phyloP scores from a whole-genome alignment of 2,888 invertebrate species.

The Callyntrura sp. region DNA sequence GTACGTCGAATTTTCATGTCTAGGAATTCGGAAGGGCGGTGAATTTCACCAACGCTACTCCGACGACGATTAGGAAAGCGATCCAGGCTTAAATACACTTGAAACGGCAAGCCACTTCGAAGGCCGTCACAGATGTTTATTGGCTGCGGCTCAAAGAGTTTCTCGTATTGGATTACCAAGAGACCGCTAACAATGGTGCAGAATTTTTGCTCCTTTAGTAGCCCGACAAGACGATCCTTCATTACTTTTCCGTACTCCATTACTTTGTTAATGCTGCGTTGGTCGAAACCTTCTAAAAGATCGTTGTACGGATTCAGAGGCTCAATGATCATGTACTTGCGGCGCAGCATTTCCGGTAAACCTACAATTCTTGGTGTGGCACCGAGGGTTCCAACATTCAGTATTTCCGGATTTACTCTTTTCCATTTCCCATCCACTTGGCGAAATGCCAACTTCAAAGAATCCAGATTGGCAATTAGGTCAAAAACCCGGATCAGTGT shows the following conservation, averaged over 20 bases:
- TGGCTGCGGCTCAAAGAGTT: background rate
- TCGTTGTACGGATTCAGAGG: background rate
- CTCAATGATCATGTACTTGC: background rate
- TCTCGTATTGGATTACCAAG: background rate
- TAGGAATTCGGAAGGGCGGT: background rate
- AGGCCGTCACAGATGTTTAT: background rate
- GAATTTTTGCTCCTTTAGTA: background rate
- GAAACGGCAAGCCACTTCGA: too few species aligned
- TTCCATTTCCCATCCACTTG: background rate
- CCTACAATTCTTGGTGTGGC: background rate
- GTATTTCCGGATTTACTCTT: background rate
- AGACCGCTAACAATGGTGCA: background rate
- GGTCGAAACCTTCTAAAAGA: background rate
- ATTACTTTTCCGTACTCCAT: background rate
- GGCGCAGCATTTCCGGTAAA: background rate
- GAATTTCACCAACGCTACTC: background rate
- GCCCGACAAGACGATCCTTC: background rate
- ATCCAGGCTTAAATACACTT: too few species aligned
- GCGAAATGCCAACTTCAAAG: background rate
- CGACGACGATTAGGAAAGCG: background rate
- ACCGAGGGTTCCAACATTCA: background rate
- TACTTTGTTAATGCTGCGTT: background rate
- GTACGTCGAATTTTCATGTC: background rate
- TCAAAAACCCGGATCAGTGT: background rate
- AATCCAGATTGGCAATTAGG: background rate